phyloP scores from a whole-genome alignment of 2,113 vertebrate species.

The Oreochromis niloticus region DNA sequence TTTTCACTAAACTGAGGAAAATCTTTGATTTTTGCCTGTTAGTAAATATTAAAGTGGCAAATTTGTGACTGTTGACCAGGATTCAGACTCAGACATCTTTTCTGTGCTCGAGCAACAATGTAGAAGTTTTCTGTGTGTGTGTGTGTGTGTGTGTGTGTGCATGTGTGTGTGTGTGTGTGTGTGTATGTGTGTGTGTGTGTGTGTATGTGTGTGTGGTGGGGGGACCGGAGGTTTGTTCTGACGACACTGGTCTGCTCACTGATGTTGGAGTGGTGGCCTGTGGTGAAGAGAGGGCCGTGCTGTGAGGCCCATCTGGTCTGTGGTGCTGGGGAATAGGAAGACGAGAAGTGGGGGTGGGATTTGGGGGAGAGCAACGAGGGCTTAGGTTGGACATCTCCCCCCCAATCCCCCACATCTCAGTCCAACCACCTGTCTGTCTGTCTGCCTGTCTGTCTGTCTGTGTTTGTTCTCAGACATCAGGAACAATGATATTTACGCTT shows the following conservation, averaged over 20 bases:
- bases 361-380: not conserved
- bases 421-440: constrained; percentile 27
- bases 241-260: not conserved
- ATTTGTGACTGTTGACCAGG: not conserved
- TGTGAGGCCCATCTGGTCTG: constrained; percentile 69
- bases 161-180: not conserved
- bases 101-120: not conserved
- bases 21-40: not conserved
- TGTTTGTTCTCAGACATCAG: not conserved
- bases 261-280: constrained; percentile 20
- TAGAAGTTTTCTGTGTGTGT: not conserved
- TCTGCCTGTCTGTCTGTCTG: constrained; percentile 23
- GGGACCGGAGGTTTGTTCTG: not conserved
- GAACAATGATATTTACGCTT: not conserved
- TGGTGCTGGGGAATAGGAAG: constrained; percentile 4
- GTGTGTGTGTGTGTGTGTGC: not conserved
- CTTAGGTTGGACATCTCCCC: constrained; percentile 15
- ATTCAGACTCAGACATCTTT: not conserved
- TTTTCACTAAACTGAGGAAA: not conserved
- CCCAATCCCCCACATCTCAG: not conserved
- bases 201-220: not conserved
- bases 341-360: not conserved
- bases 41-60: not conserved
- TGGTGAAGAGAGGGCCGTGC: constrained; percentile 44
- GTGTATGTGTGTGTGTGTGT: not conserved